Conservation (phyloP, 2,888 invertebrate species). For the Lasioglossum lativentre region DNA sequence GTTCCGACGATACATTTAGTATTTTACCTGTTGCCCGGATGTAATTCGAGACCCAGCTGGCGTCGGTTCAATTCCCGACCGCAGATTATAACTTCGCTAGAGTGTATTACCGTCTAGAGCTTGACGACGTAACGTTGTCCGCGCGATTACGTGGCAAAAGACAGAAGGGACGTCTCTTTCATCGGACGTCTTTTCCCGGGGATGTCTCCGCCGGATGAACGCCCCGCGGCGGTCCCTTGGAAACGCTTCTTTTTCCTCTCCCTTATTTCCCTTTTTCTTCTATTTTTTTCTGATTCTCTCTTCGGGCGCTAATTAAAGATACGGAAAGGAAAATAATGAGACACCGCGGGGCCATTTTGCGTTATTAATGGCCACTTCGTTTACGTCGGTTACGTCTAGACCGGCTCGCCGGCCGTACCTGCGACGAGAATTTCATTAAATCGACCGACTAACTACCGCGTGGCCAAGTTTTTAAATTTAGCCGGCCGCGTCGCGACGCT, state of each 20-base stretch:
- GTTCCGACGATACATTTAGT: constrained; percentile 44
- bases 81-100: constrained; percentile 44
- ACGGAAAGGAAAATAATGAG: constrained; percentile 69
- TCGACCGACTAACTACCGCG: constrained; percentile 75
- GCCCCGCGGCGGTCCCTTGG: background rate
- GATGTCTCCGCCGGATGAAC: background rate
- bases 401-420: constrained; percentile 57
- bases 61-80: constrained; percentile 56
- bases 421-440: constrained; percentile 77
- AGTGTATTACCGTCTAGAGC: background rate
- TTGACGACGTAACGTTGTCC: background rate
- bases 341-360: constrained; percentile 65
- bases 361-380: constrained; percentile 77
- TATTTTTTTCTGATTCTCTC: constrained; percentile 3
- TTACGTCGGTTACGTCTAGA: constrained; percentile 64
- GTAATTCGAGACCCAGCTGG: constrained; percentile 52
- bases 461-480: constrained; percentile 76
- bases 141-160: background rate
- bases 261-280: background rate
- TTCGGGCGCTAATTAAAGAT: constrained; percentile 59
- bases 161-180: background rate
- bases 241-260: background rate
- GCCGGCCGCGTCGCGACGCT: constrained; percentile 8
- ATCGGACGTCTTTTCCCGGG: background rate
- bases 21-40: constrained; percentile 64